Base-by-base conservation (phyloP, 2,888 invertebrate genomes). In the Phlogophora meticulosa region DNA sequence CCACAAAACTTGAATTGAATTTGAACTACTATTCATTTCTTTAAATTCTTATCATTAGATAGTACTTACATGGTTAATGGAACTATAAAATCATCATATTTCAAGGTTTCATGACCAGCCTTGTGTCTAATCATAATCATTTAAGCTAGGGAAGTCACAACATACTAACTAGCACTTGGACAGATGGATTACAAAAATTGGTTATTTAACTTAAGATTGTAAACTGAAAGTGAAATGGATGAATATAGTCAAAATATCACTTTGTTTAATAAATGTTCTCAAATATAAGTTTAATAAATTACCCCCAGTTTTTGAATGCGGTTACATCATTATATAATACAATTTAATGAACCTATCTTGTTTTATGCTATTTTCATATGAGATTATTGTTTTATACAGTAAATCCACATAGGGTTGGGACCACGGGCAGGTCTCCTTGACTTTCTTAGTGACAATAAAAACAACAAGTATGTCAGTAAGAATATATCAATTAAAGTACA, bases 11-110 rank as follows among this genome's bases (percentile, higher is more conserved):
- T 32, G 15, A 17, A 28, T 17, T 45, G 3, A 51, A 28, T 7
- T 51, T 20, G 34, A n/a, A 51, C 15, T 40, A n/a, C 10, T 28
- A 49, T n/a, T 28, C n/a, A 28, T n/a, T 66, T 56, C 20, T n/a
- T 34, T n/a, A 13, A 36, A 42, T 28, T 66, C 40, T 49, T 48
- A 56, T 56, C 40, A 65, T 32, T 48, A 13, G 3, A 11, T 15
- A 24, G 5, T 22, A 15, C 11, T 28, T 28, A 28, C 28, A 59
- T 24, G 38, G 15, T 38, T 38, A 5, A 11, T 11, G 28, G 43
- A 45, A 36, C 11, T 13, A n/a, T 43, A 32, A 20, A 45, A 24
- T 48, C 1, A 52, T 43, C n/a, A 28, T 1, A 20, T 42, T 43
- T 64, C 52, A 22, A 64, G 43, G 32, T 61, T n/a, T n/a, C n/a